phyloP scores from a whole-genome alignment of 2,113 vertebrate species.

The Cephalopholis sonnerati region DNA sequence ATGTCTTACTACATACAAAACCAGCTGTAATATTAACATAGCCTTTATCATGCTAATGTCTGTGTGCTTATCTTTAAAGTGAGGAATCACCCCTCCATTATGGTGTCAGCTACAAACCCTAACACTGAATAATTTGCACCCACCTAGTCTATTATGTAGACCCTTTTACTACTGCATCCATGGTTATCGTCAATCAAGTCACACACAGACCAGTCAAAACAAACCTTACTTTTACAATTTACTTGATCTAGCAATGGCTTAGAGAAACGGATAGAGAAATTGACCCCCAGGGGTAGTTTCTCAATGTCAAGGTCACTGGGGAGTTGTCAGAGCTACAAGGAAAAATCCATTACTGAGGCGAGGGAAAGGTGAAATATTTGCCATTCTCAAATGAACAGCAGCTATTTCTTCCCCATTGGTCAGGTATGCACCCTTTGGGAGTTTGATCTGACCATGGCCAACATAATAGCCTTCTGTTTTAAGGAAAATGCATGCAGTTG shows the following conservation, averaged over 20 bases:
- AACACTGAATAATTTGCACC: constrained; percentile 28
- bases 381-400: constrained; percentile 69
- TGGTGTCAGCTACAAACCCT: background rate
- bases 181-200: constrained; percentile 15
- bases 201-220: constrained; percentile 29
- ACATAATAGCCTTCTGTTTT: constrained; percentile 10
- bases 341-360: constrained; percentile 64
- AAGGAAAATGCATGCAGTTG: background rate
- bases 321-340: constrained; percentile 59
- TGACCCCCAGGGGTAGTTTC: constrained; percentile 45
- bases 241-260: constrained; percentile 28
- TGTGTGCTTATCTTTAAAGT: background rate
- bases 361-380: constrained; percentile 66
- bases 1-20: background rate
- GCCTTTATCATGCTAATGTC: background rate
- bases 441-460: constrained; percentile 23
- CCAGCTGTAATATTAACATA: background rate
- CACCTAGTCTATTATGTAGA: background rate
- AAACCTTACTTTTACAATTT: constrained; percentile 37
- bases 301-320: constrained; percentile 64
- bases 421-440: constrained; percentile 28
- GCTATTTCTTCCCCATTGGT: constrained; percentile 43
- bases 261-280: constrained; percentile 22
- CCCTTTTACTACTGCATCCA: background rate
- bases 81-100: background rate